These are phyloP conservation scores for Limnodromus scolopaceus DNA, from an alignment of 2,797 vertebrate species.

Conservation along the genomic window DNA sequence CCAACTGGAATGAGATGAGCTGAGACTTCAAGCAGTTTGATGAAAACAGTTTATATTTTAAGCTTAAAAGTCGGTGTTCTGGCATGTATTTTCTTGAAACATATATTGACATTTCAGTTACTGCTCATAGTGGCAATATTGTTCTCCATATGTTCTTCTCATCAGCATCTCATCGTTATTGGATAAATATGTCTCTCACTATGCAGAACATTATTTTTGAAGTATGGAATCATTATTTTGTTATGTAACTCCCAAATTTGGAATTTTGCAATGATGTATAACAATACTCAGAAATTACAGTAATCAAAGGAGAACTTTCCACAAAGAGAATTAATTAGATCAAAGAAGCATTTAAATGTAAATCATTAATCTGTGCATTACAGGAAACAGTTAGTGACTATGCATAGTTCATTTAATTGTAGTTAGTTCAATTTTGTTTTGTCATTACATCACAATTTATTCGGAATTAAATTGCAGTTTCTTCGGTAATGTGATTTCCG, in stretches of 20 bases:
- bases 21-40: neutral
- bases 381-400: constrained; percentile 30
- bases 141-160: constrained; percentile 35
- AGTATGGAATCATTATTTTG: constrained; percentile 22
- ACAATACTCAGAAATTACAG: neutral
- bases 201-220: constrained; percentile 41
- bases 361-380: neutral
- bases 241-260: constrained; percentile 44
- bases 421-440: constrained; percentile 41
- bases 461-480: neutral
- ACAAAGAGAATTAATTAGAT: constrained; percentile 40
- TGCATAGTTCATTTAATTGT: constrained; percentile 39
- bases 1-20: neutral
- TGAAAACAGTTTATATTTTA: constrained; percentile 24
- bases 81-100: neutral
- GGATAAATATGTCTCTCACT: constrained; percentile 35
- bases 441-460: constrained; percentile 13
- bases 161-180: neutral
- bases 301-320: constrained; percentile 41
- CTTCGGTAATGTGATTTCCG: constrained; percentile 48
- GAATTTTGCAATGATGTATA: constrained; percentile 3
- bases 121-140: constrained; percentile 6
- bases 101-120: neutral
- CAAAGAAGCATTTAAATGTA: constrained; percentile 21
- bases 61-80: neutral